Percentiles rank a stretch among this genome's conserved stretches.
These are phyloP conservation scores for Malthinus flaveolus DNA, from an alignment of 2,888 invertebrate genomes.

Conservation along the genomic window DNA sequence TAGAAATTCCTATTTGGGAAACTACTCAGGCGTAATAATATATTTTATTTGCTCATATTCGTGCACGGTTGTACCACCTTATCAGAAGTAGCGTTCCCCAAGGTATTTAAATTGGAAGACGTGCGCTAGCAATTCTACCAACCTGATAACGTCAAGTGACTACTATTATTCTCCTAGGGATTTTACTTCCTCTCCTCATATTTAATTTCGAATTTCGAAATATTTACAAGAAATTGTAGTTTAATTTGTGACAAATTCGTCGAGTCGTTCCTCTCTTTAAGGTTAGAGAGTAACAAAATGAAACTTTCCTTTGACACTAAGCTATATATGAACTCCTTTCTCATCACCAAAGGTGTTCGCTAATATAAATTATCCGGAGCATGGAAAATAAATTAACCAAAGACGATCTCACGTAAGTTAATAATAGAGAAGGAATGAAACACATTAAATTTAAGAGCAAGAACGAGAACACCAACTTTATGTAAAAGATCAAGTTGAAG, in stretches of 20 bases:
- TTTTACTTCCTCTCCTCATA: conserved; percentile 41
- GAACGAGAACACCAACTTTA: conserved; percentile 26
- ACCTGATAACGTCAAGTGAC: conserved; percentile 52
- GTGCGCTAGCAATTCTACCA: conserved; percentile 49
- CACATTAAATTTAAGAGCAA: conserved; percentile 5
- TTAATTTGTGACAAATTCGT: conserved; percentile 3
- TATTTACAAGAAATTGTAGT: conserved; percentile 5
- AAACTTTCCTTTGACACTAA: conserved; percentile 54
- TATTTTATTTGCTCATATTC: conserved; percentile 51
- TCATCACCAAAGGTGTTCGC: conserved; percentile 51
- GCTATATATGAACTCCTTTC: conserved; percentile 49
- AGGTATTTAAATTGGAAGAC: conserved; percentile 53
- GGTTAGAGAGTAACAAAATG: conserved; percentile 45
- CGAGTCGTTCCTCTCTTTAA: too few relatives aligned
- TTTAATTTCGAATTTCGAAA: conserved; percentile 18
- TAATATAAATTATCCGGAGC: conserved; percentile 53
- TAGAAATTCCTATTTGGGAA: conserved; percentile 48
- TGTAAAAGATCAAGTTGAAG: conserved; percentile 47
- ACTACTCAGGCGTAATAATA: conserved; percentile 46
- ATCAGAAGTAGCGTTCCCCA: conserved; percentile 48
- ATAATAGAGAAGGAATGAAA: conserved; percentile 12
- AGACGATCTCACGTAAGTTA: conserved; percentile 19
- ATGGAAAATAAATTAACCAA: conserved; percentile 49
- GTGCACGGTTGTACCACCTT: conserved; percentile 47
- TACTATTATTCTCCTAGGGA: conserved; percentile 50